Evolutionary conservation across 2,113 vertebrate genomes (phyloP).

Genomic region (Bombycilla garrulus): DNA sequence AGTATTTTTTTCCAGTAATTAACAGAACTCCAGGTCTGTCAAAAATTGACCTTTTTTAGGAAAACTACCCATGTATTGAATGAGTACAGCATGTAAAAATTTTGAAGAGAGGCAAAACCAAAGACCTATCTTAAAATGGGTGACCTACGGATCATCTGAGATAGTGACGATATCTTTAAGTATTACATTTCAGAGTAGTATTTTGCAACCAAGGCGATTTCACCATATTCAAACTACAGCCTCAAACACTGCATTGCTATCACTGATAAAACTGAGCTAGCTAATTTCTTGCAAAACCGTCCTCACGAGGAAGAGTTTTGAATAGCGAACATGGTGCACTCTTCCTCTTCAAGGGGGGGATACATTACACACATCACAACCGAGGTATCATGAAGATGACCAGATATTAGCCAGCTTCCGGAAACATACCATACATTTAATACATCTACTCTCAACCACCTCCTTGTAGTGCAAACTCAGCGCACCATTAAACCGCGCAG

Average conservation of each 20-base stretch:
- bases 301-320: neutral
- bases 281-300: neutral
- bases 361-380: fast-evolving
- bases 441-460: neutral
- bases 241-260: neutral
- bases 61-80: neutral
- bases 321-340: fast-evolving
- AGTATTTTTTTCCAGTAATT: neutral
- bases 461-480: too few relatives aligned
- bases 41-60: neutral
- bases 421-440: neutral
- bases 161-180: neutral
- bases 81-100: neutral
- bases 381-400: fast-evolving
- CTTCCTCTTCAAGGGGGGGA: too few relatives aligned
- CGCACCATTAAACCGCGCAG: fast-evolving
- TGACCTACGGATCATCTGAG: neutral
- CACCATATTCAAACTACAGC: neutral
- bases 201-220: neutral
- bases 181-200: neutral
- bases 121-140: neutral
- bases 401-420: neutral
- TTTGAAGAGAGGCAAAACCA: neutral
- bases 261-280: neutral
- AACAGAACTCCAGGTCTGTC: neutral